These are phyloP conservation scores for Cabera pusaria DNA, from an alignment of 2,888 invertebrate genomes.

Conservation along the genomic window DNA sequence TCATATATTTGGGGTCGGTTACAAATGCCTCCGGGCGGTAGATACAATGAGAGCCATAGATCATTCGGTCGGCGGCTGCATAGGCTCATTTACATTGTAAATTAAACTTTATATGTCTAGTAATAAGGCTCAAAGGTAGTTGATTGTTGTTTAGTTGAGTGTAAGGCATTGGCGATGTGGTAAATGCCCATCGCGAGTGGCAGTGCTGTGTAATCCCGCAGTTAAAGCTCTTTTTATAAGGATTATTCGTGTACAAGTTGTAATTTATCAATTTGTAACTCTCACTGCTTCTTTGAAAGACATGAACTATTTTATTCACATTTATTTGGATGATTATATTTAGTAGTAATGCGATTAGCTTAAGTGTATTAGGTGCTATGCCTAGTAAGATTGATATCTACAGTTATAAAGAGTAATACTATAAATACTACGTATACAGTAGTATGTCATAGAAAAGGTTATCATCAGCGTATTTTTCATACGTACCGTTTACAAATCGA, in stretches of 20 bases:
- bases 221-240: constrained; percentile 63
- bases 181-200: constrained; percentile 39
- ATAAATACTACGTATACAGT: no score
- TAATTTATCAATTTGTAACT: constrained; percentile 70
- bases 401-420: no score
- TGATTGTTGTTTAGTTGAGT: no score
- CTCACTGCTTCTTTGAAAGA: constrained; percentile 10
- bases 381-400: no score
- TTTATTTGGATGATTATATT: constrained; percentile 10
- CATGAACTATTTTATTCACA: constrained; percentile 7
- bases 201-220: constrained; percentile 53
- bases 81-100: no score
- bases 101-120: no score
- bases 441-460: no score
- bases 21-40: constrained; percentile 46
- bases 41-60: constrained; percentile 54
- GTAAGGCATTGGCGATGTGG: constrained; percentile 24
- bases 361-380: no score
- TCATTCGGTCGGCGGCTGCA: constrained; percentile 37
- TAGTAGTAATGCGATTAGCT: neutral
- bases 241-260: constrained; percentile 62
- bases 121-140: constrained; percentile 9
- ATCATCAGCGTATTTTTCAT: no score
- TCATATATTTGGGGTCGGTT: constrained; percentile 50
- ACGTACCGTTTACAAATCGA: no score